Evolutionary conservation across 2,797 vertebrate genomes (phyloP).

Genomic region (Sebastes dallii): DNA sequence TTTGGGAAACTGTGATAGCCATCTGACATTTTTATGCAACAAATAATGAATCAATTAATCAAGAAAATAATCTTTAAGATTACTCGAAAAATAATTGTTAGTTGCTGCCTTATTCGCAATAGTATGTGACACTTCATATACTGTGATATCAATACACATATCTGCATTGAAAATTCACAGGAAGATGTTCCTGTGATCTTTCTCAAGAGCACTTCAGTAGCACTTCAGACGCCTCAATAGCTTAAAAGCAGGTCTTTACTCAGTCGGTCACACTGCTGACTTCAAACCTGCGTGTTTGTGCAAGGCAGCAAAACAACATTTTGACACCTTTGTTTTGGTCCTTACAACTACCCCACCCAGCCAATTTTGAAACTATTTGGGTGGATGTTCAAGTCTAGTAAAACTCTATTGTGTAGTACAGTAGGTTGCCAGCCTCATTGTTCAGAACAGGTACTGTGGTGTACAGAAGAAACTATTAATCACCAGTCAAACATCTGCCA

Average conservation of each 20-base stretch:
- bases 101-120: neutral
- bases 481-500: too few relatives aligned
- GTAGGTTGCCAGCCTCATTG: neutral
- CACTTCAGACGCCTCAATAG: neutral
- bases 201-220: neutral
- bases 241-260: neutral
- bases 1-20: neutral
- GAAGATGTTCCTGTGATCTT: neutral
- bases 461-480: too few relatives aligned
- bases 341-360: neutral
- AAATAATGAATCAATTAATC: neutral
- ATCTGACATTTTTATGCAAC: neutral
- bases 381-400: conserved; percentile 1
- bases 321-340: conserved; percentile 13
- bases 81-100: neutral
- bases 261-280: neutral
- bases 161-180: neutral
- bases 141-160: neutral
- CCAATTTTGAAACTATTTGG: conserved; percentile 21
- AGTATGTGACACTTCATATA: neutral
- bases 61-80: neutral
- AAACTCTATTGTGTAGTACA: neutral
- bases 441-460: neutral
- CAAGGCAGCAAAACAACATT: neutral
- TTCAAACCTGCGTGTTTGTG: conserved; percentile 19